These are phyloP conservation scores for Lasius fuliginosus DNA, from an alignment of 2,888 invertebrate species.

Conservation along the genomic window DNA sequence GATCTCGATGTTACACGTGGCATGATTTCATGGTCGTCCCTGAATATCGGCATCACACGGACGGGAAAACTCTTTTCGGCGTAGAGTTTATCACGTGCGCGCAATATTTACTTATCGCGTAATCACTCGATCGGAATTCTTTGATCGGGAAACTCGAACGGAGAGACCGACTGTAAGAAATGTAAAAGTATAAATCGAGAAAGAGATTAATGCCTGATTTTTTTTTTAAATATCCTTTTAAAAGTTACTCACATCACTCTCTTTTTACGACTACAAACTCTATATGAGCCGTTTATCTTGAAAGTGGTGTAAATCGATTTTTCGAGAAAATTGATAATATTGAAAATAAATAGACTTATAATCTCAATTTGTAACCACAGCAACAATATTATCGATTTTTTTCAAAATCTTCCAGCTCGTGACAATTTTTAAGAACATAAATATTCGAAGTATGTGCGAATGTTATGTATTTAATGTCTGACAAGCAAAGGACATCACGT, in stretches of 20 bases:
- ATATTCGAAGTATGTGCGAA: too few relatives aligned
- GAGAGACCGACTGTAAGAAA: not conserved
- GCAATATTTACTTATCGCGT: conserved; percentile 27
- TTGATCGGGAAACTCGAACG: conserved; percentile 27
- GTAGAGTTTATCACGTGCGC: conserved; percentile 32
- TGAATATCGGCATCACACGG: conserved; percentile 59
- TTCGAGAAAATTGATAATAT: too few relatives aligned
- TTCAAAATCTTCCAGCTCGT: too few relatives aligned
- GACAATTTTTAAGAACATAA: not conserved
- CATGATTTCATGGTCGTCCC: conserved; percentile 65
- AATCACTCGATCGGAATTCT: conserved; percentile 16
- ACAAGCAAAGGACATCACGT: too few relatives aligned
- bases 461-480: too few relatives aligned
- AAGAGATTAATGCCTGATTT: not conserved
- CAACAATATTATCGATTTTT: too few relatives aligned
- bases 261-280: too few relatives aligned
- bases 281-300: too few relatives aligned
- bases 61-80: conserved; percentile 63
- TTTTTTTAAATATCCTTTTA: not conserved
- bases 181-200: conserved; percentile 1
- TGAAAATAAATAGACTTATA: too few relatives aligned
- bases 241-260: too few relatives aligned
- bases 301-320: too few relatives aligned
- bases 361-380: too few relatives aligned
- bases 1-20: conserved; percentile 73